Evolutionary conservation across 1,140 invertebrate species (phyloP), one percentile per base, ranked within the genome.

Genomic region (Dufourea novaeangliae): DNA sequence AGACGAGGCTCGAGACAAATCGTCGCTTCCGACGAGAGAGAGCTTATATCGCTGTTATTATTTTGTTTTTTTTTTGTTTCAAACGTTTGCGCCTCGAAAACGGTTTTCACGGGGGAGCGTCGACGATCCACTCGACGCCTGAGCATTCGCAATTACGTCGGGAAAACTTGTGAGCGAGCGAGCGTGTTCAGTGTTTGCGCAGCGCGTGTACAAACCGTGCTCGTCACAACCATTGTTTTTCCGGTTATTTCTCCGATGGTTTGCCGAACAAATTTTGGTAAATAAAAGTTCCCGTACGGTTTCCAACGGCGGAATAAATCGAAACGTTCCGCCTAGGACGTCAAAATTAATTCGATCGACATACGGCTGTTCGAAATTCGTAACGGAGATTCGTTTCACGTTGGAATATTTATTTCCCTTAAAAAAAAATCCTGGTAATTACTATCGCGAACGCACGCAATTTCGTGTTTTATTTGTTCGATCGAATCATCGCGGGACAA

Each of bases 1-100:
- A 32, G 37, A 8, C 10, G n/a, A 17, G 52, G 46, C 22, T 57
- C 56, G 27, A n/a, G 73, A 76, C 73, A 76, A 76, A 76, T 76
- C 64, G 73, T 39, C 57, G 39, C 39, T 54, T 37, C n/a, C 32
- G 17, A 25, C 29, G 27, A 12, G 5, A 11, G 12, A 12, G 5
- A 11, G 12, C 54, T 52, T 41, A 32, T 44, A 46, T 17, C 67
- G 41, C 17, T n/a, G n/a, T n/a, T n/a, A n/a, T n/a, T n/a, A n/a
- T n/a, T n/a, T n/a, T n/a, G n/a, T n/a, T n/a, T n/a, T n/a, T n/a
- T 14, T 20, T 22, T 46, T 32, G 25, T 50, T 22, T 17, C 10
- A 37, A 22, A 11, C 67, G 25, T 63, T 44, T 41, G 32, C 61
- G 17, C 32, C 7, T 2, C 4, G 5, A n/a, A 37, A 50, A 62